Base-by-base conservation (phyloP, 2,113 vertebrate species). In the Megaceryle torquata region DNA sequence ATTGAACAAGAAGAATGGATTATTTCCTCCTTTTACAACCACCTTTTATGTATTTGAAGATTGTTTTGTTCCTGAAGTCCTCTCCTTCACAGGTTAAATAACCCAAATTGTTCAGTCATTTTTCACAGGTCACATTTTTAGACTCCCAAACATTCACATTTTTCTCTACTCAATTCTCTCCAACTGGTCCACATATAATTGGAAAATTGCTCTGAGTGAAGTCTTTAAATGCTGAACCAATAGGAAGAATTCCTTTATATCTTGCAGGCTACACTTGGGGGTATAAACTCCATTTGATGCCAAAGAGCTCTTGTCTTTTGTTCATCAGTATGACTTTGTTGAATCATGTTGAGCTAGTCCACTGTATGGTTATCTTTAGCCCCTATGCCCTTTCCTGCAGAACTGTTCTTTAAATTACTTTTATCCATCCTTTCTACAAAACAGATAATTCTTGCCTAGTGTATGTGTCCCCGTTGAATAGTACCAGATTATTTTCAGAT, bases 141-240 rank as follows among this genome's bases (percentile, higher is more conserved):
- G 54, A 41, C 59, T 69, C 53, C 13, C 0, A 2, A 89, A 91
- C 59, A 72, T 86, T 89, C 88, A 82, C 67, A 91, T 96, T 91
- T 94, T 95, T 96, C 82, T 96, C 63, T 61, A 50, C 79, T 88
- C 85, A 82, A 72, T 80, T 89, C 33, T 76, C 11, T 89, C 35
- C 53, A 60, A 10, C 41, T 67, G 70, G 79, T 82, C 85, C 57
- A 88, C 41, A 35, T 76, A 37, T 91, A 95, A 96, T 94, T 94
- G 75, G 70, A 91, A 94, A 97, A 94, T 57, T 94, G 28, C 53
- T 93, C 48, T 60, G 48, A 93, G 57, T 82, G 79, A 93, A 87
- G 78, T 48, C 44, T 94, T 86, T 89, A 93, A 95, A 88, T 93
- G 70, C 21, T 89, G 70, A 88, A 93, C 91, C 93, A 82, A 95